phyloP scores from a whole-genome alignment of 2,113 vertebrate genomes.

The Uria aalge region DNA sequence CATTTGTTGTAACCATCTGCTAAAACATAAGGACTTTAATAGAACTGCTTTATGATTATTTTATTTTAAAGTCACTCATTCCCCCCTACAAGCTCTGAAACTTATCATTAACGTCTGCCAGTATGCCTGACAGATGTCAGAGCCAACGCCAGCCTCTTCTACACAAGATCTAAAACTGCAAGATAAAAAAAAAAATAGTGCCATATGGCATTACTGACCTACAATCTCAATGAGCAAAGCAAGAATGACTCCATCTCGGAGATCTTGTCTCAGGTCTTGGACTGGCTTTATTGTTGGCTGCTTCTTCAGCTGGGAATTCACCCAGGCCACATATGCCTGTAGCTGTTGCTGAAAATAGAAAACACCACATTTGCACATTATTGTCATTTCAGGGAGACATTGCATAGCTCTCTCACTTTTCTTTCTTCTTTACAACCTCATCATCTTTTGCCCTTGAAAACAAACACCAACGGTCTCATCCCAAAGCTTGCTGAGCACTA shows the following conservation, averaged over 20 bases:
- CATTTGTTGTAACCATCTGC: background rate
- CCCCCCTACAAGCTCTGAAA: background rate
- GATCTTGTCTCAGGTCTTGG: conserved; percentile 87
- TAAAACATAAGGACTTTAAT: background rate
- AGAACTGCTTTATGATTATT: background rate
- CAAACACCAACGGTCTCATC: background rate
- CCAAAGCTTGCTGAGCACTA: background rate
- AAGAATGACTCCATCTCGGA: conserved; percentile 91
- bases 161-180: too few species aligned
- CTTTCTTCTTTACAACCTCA: background rate
- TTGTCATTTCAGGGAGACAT: background rate
- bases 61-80: background rate
- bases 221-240: conserved; percentile 92
- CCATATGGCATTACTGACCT: conserved; percentile 78
- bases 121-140: background rate
- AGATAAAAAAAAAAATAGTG: background rate
- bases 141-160: background rate
- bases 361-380: background rate
- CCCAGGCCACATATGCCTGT: conserved; percentile 94
- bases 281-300: conserved; percentile 82
- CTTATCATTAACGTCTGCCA: background rate
- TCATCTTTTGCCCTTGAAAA: background rate
- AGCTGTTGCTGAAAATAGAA: conserved; percentile 87
- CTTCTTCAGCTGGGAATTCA: conserved; percentile 94
- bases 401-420: background rate